Evolutionary conservation across 2,113 vertebrate species (phyloP).

Genomic region (Oncorhynchus mykiss): DNA sequence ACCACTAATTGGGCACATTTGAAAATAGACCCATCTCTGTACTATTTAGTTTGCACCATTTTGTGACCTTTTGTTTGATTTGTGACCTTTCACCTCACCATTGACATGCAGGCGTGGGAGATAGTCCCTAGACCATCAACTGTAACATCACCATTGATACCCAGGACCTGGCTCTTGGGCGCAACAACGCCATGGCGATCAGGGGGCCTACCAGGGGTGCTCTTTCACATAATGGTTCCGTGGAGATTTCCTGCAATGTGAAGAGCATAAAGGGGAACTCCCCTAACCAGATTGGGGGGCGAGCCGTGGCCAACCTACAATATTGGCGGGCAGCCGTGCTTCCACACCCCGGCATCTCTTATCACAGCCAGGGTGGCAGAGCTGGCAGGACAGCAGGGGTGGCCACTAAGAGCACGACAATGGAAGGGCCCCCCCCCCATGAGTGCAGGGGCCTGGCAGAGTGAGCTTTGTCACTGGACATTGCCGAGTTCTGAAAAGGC

Average conservation of each 20-base stretch:
- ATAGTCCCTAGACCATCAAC: constrained; percentile 53
- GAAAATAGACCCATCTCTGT: background rate
- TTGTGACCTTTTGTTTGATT: background rate
- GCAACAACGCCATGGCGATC: constrained; percentile 57
- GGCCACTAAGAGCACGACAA: constrained; percentile 51
- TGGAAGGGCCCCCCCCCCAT: constrained; percentile 68
- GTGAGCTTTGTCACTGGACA: constrained; percentile 61
- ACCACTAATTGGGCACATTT: background rate
- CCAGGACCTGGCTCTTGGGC: constrained; percentile 63
- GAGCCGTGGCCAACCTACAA: constrained; percentile 52
- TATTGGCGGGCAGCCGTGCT: constrained; percentile 59
- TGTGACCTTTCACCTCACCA: background rate
- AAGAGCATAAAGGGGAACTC: constrained; percentile 62
- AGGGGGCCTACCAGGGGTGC: constrained; percentile 60
- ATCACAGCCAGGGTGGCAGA: constrained; percentile 66
- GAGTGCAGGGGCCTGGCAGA: constrained; percentile 70
- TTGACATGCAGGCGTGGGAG: constrained; percentile 66
- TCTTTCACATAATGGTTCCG: constrained; percentile 68
- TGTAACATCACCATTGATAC: constrained; percentile 77
- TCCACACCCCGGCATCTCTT: constrained; percentile 59
- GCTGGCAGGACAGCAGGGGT: constrained; percentile 58
- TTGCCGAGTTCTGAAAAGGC: constrained; percentile 73
- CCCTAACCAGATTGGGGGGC: background rate
- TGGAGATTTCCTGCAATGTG: constrained; percentile 66
- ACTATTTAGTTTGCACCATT: background rate